Conservation (phyloP, 2,888 invertebrate species). For the Eutolmus rufibarbis region DNA sequence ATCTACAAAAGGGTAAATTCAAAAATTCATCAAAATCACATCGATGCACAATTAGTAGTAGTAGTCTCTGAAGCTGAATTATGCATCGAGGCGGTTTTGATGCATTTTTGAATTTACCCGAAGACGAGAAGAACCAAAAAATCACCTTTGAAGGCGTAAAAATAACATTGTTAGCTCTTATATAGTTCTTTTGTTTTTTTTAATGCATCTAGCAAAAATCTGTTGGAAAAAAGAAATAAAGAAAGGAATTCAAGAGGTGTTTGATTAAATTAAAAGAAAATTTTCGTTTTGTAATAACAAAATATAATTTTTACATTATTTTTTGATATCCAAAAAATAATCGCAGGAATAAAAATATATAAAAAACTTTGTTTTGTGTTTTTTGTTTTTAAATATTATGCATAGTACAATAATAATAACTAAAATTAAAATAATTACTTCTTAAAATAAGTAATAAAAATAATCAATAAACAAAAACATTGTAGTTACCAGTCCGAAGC, state of each 20-base stretch:
- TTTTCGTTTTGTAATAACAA: constrained; percentile 33
- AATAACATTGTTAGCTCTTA: neutral
- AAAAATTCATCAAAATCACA: too few relatives aligned
- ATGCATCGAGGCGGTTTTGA: too few relatives aligned
- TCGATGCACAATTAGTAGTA: too few relatives aligned
- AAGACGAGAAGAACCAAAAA: neutral
- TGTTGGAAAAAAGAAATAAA: neutral
- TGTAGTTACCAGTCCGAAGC: neutral
- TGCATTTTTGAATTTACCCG: too few relatives aligned
- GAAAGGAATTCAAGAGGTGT: neutral
- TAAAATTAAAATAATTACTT: constrained; percentile 1
- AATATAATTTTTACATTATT: constrained; percentile 35
- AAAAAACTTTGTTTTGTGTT: neutral
- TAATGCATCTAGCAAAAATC: neutral
- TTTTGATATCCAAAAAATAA: constrained; percentile 30
- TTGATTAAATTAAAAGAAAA: neutral
- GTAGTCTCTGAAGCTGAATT: too few relatives aligned
- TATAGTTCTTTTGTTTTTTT: neutral
- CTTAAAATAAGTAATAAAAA: constrained; percentile 9
- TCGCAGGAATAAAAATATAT: constrained; percentile 32
- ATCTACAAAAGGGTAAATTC: too few relatives aligned
- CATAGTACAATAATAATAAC: constrained; percentile 30
- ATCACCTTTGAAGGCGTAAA: neutral
- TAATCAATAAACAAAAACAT: neutral
- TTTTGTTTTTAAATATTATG: constrained; percentile 30